Evolutionary conservation across 2,888 invertebrate species (phyloP).

Genomic region (Netelia melanura): DNA sequence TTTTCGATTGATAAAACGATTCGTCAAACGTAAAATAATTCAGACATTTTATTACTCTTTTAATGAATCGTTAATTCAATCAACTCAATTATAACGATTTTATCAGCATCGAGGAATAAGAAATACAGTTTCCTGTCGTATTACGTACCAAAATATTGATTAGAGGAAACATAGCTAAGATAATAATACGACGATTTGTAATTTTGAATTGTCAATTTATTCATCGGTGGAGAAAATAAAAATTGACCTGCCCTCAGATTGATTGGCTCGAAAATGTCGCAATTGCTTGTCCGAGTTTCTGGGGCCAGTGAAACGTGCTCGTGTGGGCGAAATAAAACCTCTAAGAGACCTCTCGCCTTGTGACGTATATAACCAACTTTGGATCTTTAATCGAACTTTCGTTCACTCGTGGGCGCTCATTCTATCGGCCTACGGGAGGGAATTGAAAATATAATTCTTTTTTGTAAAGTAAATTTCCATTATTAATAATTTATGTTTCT

Average conservation of each 20-base stretch:
- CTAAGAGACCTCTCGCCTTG: constrained; percentile 34
- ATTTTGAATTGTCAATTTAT: neutral
- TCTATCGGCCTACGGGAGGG: neutral
- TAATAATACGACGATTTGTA: neutral
- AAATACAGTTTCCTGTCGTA: too few species aligned
- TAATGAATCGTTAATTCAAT: too few species aligned
- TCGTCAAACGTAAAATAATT: too few species aligned
- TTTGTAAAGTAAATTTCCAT: neutral
- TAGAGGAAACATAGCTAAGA: neutral
- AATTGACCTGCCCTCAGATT: constrained; percentile 35
- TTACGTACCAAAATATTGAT: too few species aligned
- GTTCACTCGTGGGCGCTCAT: constrained; percentile 37
- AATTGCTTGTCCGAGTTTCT: constrained; percentile 49
- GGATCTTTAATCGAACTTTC: constrained; percentile 56
- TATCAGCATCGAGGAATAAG: too few species aligned
- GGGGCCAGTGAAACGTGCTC: constrained; percentile 30
- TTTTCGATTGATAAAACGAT: too few species aligned
- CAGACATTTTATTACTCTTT: too few species aligned
- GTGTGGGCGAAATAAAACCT: constrained; percentile 59
- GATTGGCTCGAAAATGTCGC: constrained; percentile 25
- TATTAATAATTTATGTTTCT: neutral
- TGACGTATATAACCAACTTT: constrained; percentile 33
- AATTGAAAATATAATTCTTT: neutral
- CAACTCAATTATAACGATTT: too few species aligned
- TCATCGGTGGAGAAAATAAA: constrained; percentile 6